These are phyloP conservation scores for Hippoglossus stenolepis DNA, from an alignment of 2,113 vertebrate genomes.

Conservation along the genomic window DNA sequence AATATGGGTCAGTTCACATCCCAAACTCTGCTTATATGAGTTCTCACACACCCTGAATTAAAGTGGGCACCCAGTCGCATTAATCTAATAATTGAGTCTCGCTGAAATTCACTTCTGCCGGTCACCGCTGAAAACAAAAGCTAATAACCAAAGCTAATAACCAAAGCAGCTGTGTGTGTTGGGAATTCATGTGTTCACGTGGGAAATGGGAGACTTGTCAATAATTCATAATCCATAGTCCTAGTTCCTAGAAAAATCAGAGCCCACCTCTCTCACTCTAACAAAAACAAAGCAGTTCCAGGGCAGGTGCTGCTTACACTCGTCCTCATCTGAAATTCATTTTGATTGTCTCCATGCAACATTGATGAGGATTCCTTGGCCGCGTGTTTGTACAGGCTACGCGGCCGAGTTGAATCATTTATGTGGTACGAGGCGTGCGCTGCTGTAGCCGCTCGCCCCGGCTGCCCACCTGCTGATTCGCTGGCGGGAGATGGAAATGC, in stretches of 20 bases:
- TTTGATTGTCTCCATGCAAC: slow-evolving; percentile 70
- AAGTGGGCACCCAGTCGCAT: slow-evolving; percentile 3
- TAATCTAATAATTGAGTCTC: slow-evolving; percentile 62
- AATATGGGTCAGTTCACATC: slow-evolving; percentile 69
- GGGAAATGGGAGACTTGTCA: slow-evolving; percentile 32
- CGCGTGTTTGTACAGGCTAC: slow-evolving; percentile 58
- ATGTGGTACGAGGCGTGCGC: slow-evolving; percentile 32
- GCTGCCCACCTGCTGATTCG: slow-evolving; percentile 48
- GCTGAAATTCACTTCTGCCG: slow-evolving; percentile 1
- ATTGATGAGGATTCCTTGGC: slow-evolving; percentile 66
- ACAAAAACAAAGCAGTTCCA: neutral
- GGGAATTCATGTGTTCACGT: slow-evolving; percentile 34
- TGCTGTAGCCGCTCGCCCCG: neutral
- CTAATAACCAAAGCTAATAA: slow-evolving; percentile 51
- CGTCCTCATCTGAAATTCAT: slow-evolving; percentile 62
- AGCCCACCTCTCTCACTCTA: slow-evolving; percentile 4
- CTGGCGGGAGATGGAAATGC: slow-evolving; percentile 24
- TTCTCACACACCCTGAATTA: slow-evolving; percentile 60
- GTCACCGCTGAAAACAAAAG: slow-evolving; percentile 46
- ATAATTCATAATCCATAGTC: slow-evolving; percentile 59
- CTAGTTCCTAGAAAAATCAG: slow-evolving; percentile 23
- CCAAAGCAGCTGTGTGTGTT: slow-evolving; percentile 10
- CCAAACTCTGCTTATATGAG: slow-evolving; percentile 70
- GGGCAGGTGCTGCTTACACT: slow-evolving; percentile 46
- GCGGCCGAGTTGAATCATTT: slow-evolving; percentile 67